Conservation (phyloP, 1,140 invertebrate genomes). For the Scaptomyza montana region DNA sequence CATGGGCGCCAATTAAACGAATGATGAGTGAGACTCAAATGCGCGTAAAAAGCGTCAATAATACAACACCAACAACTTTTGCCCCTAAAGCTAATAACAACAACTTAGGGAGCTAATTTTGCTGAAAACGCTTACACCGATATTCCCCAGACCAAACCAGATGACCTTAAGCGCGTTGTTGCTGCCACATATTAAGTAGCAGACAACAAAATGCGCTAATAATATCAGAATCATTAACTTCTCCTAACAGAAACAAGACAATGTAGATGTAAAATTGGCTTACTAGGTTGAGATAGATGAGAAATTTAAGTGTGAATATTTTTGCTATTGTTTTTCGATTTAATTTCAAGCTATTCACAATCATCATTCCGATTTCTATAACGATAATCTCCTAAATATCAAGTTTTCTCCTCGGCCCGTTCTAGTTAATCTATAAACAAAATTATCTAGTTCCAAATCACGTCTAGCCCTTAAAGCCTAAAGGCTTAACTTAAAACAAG, state of each 20-base stretch:
- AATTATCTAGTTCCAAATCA: no score
- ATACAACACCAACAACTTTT: not conserved
- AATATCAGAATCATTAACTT: not conserved
- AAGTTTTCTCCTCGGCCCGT: no score
- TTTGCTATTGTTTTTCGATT: no score
- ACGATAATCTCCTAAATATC: no score
- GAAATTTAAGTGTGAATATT: no score
- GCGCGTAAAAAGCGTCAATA: not conserved
- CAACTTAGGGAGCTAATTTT: constrained; percentile 1
- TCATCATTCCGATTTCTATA: no score
- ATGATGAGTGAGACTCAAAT: not conserved
- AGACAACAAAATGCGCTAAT: not conserved
- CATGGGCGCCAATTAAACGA: not conserved
- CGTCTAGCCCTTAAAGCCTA: no score
- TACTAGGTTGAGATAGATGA: no score
- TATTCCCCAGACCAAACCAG: not conserved
- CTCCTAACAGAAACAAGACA: not conserved
- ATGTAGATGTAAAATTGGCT: not conserved
- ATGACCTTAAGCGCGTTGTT: no score
- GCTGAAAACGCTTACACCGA: not conserved
- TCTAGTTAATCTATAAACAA: no score
- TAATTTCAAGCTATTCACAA: no score
- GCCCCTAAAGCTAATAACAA: not conserved
- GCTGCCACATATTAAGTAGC: not conserved
- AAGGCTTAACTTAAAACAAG: no score